Conservation (phyloP, 2,888 invertebrate genomes). For the Homarus gammarus region DNA sequence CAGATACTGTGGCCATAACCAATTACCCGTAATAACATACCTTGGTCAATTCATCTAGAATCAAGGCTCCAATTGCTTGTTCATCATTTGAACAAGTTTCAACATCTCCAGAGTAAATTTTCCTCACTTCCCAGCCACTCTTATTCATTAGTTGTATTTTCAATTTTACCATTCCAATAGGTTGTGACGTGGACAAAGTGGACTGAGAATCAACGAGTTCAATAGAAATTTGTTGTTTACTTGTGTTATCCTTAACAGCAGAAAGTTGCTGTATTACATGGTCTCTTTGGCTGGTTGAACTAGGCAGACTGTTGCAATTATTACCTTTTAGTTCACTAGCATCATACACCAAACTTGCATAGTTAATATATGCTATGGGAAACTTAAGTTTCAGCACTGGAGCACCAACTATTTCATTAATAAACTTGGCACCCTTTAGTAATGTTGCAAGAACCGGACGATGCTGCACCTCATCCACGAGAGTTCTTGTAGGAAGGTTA, state of each 20-base stretch:
- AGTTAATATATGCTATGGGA: conserved; percentile 48
- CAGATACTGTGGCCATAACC: not conserved
- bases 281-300: not conserved
- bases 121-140: conserved; percentile 44
- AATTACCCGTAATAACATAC: not conserved
- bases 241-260: not conserved
- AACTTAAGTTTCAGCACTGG: conserved; percentile 47
- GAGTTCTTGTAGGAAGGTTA: conserved; percentile 52
- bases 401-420: conserved; percentile 40
- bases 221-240: conserved; percentile 13
- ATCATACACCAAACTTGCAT: conserved; percentile 51
- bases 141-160: conserved; percentile 44
- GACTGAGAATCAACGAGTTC: conserved; percentile 36
- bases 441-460: conserved; percentile 44
- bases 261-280: conserved; percentile 6
- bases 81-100: conserved; percentile 31
- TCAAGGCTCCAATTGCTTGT: conserved; percentile 47
- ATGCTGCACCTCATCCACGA: conserved; percentile 44
- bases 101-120: conserved; percentile 20
- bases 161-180: conserved; percentile 46
- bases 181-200: not conserved
- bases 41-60: conserved; percentile 35
- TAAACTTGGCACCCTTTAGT: conserved; percentile 41
- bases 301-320: not conserved
- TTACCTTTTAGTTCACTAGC: not conserved